Percentiles rank a stretch among this genome's conserved stretches.
phyloP scores from a whole-genome alignment of 2,888 invertebrate species.

The Cephus pygmeus region DNA sequence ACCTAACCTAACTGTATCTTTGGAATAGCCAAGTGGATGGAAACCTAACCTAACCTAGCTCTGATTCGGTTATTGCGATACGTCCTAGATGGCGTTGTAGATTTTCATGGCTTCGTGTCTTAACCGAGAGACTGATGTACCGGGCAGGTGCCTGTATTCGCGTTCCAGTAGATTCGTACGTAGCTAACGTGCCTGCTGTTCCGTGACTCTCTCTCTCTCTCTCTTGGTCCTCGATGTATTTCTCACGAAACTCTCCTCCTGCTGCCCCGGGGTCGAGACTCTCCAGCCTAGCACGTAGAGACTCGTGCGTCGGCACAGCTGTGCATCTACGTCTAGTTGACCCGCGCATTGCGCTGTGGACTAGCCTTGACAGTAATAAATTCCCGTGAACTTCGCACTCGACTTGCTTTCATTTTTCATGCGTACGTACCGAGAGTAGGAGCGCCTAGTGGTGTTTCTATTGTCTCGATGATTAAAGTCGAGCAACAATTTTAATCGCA shows the following conservation, averaged over 20 bases:
- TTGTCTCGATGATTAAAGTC: background rate
- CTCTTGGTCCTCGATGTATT: conserved; percentile 9
- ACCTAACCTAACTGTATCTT: background rate
- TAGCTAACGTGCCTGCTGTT: background rate
- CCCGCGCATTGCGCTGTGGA: background rate
- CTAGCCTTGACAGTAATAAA: background rate
- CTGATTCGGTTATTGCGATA: background rate
- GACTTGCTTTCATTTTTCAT: background rate
- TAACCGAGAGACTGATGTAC: background rate
- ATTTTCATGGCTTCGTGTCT: background rate
- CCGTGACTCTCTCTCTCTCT: background rate
- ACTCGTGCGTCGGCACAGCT: background rate
- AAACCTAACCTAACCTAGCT: background rate
- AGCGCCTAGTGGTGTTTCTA: background rate
- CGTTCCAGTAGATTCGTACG: background rate
- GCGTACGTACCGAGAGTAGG: background rate
- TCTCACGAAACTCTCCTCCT: background rate
- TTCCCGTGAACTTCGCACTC: background rate
- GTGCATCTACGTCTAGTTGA: background rate
- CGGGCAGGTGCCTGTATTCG: background rate
- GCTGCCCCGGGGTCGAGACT: background rate
- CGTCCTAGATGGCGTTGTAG: background rate
- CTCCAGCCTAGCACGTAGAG: background rate
- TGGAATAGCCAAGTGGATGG: background rate
- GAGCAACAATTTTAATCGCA: background rate